phyloP scores from a whole-genome alignment of 1,140 invertebrate genomes.

The Cyclina sinensis region DNA sequence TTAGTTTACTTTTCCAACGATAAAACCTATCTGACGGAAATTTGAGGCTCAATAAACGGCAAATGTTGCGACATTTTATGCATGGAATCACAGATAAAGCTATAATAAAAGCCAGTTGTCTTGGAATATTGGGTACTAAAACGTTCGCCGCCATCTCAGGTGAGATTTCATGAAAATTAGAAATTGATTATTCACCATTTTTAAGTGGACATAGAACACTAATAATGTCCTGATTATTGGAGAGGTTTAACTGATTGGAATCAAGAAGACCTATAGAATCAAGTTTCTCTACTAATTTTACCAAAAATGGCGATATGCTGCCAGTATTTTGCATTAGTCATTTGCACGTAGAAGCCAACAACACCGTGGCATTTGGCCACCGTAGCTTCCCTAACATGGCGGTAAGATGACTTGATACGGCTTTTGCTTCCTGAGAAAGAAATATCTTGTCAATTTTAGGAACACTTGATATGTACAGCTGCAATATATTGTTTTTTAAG shows the following conservation, averaged over 20 bases:
- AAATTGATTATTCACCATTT: constrained; percentile 47
- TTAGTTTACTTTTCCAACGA: constrained; percentile 61
- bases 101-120: constrained; percentile 39
- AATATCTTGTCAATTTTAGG: too few species aligned
- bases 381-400: too few species aligned
- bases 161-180: constrained; percentile 44
- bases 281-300: not conserved
- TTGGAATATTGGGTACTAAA: constrained; percentile 51
- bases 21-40: constrained; percentile 64
- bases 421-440: too few species aligned
- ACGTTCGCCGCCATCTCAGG: not conserved
- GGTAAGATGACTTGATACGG: too few species aligned
- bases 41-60: constrained; percentile 56
- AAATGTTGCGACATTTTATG: constrained; percentile 60
- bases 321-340: too few species aligned
- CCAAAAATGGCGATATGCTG: not conserved
- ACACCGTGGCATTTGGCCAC: too few species aligned
- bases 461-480: too few species aligned
- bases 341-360: too few species aligned
- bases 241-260: not conserved
- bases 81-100: constrained; percentile 48
- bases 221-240: not conserved
- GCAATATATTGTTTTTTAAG: too few species aligned
- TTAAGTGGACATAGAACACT: constrained; percentile 34
- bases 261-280: too few species aligned